Evolutionary conservation across 2,888 invertebrate genomes (phyloP).

Genomic region (Helicoverpa assulta): DNA sequence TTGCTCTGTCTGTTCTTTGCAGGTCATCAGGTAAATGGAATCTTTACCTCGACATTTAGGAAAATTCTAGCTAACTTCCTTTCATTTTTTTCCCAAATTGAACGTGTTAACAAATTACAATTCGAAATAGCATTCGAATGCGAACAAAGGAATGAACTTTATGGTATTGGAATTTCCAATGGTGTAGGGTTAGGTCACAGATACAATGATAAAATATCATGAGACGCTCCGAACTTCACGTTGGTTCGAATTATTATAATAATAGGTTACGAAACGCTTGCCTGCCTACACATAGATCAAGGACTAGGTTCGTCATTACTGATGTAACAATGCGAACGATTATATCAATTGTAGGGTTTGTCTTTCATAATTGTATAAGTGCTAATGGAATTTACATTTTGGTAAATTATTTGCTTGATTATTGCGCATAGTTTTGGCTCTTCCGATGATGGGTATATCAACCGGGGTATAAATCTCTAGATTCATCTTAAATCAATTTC

Average conservation of each 20-base stretch:
- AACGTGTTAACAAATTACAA: slow-evolving; percentile 42
- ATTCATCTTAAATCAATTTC: slow-evolving; percentile 66
- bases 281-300: slow-evolving; percentile 85
- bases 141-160: slow-evolving; percentile 65
- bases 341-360: slow-evolving; percentile 72
- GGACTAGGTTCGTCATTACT: slow-evolving; percentile 78
- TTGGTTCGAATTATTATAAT: slow-evolving; percentile 78
- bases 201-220: slow-evolving; percentile 70
- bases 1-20: slow-evolving; percentile 43
- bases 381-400: slow-evolving; percentile 36
- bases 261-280: slow-evolving; percentile 80
- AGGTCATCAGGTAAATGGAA: slow-evolving; percentile 56
- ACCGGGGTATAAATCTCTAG: slow-evolving; percentile 55
- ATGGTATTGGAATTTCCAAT: slow-evolving; percentile 62
- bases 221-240: slow-evolving; percentile 77
- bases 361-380: slow-evolving; percentile 50
- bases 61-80: slow-evolving; percentile 47
- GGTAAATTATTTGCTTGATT: slow-evolving; percentile 35
- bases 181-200: slow-evolving; percentile 69
- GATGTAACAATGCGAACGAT: slow-evolving; percentile 79
- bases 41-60: slow-evolving; percentile 53
- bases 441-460: slow-evolving; percentile 48
- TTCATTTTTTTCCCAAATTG: slow-evolving; percentile 50
- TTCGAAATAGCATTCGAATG: slow-evolving; percentile 49
- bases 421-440: slow-evolving; percentile 17